A percentile compares a stretch with the other conserved stretches of the same genome.
These are phyloP conservation scores for Xanthia icteritia DNA, from an alignment of 2,888 invertebrate species.

Conservation along the genomic window DNA sequence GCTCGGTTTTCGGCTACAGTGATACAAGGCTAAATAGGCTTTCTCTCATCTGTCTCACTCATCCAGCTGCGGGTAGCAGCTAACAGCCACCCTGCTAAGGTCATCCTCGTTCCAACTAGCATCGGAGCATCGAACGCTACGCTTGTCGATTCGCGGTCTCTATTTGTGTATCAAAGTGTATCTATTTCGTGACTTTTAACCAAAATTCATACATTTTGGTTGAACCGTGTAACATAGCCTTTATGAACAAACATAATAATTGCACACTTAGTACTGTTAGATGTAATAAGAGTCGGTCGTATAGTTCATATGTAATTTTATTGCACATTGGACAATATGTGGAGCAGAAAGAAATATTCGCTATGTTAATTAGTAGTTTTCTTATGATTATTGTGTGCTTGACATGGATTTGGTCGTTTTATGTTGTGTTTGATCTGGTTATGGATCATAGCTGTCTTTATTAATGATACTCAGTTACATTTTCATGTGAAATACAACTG, in stretches of 20 bases:
- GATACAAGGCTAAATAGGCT: no score
- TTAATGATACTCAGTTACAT: slow-evolving; percentile 1
- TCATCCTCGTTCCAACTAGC: background rate
- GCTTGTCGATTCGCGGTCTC: background rate
- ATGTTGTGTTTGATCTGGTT: slow-evolving; percentile 34
- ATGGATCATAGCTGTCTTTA: slow-evolving; percentile 25
- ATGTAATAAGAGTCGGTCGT: slow-evolving; percentile 55
- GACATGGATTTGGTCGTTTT: slow-evolving; percentile 43
- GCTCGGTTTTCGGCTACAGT: no score
- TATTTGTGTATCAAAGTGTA: background rate
- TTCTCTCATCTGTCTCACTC: background rate
- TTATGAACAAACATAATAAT: slow-evolving; percentile 34
- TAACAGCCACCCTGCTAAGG: background rate
- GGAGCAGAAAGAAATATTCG: slow-evolving; percentile 58
- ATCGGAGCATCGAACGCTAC: no score
- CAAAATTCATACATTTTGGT: background rate
- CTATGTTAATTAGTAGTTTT: slow-evolving; percentile 54
- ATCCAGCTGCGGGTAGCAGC: no score
- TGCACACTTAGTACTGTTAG: slow-evolving; percentile 51
- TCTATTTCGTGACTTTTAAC: background rate
- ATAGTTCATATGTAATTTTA: slow-evolving; percentile 53
- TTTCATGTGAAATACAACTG: no score
- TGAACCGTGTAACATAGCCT: slow-evolving; percentile 12
- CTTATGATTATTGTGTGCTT: slow-evolving; percentile 47
- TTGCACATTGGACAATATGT: slow-evolving; percentile 59